Percentiles rank a stretch among this genome's conserved stretches.
Evolutionary conservation across 2,888 invertebrate species (phyloP).

Genomic region (Melinaea menophilus): DNA sequence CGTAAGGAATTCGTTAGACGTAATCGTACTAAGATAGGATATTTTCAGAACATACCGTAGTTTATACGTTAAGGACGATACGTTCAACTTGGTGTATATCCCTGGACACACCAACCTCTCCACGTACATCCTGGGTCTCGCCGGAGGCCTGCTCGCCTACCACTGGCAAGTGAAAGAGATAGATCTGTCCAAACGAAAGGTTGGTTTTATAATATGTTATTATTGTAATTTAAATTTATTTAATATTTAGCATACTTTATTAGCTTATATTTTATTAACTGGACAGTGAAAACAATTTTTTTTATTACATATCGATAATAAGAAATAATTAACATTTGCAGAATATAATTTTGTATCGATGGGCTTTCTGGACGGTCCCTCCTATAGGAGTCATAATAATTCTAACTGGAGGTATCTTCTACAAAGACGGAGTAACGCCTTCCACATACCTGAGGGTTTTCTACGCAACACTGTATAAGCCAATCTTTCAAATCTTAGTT

Average conservation of each 20-base stretch:
- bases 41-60: constrained; percentile 50
- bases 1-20: too few species aligned
- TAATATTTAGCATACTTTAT: too few species aligned
- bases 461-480: constrained; percentile 59
- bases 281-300: neutral
- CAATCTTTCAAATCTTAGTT: constrained; percentile 52
- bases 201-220: constrained; percentile 24
- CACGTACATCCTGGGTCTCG: constrained; percentile 59
- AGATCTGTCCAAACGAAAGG: constrained; percentile 49
- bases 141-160: constrained; percentile 59
- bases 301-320: neutral
- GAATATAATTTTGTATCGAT: constrained; percentile 37
- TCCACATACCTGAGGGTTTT: constrained; percentile 35
- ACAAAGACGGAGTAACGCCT: constrained; percentile 41
- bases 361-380: constrained; percentile 49
- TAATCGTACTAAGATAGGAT: neutral
- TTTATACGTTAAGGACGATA: constrained; percentile 50
- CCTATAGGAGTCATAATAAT: constrained; percentile 53
- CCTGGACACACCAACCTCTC: constrained; percentile 66
- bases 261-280: too few species aligned
- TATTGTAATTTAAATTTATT: too few species aligned
- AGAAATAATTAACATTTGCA: neutral
- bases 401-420: constrained; percentile 62
- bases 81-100: constrained; percentile 58
- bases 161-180: constrained; percentile 49